These are phyloP conservation scores for Sebastes melanostomus DNA, from an alignment of 2,797 vertebrate species.

Conservation along the genomic window DNA sequence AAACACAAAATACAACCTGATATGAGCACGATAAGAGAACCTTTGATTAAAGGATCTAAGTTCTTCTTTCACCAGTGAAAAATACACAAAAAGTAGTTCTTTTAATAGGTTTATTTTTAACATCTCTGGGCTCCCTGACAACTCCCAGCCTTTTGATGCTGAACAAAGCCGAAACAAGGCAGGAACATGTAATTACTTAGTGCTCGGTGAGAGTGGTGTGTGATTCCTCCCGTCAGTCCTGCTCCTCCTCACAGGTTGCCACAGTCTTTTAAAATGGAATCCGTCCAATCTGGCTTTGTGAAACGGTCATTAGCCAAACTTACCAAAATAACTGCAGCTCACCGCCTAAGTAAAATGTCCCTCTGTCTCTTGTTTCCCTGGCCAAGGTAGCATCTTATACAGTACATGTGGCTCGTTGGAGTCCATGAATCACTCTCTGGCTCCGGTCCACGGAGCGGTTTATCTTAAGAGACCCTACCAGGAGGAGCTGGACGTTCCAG, in stretches of 20 bases:
- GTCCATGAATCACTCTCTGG: constrained; percentile 45
- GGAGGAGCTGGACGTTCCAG: constrained; percentile 3
- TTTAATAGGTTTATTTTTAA: not conserved
- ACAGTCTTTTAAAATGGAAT: constrained; percentile 19
- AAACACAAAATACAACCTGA: too few species aligned
- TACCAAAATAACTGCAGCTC: constrained; percentile 47
- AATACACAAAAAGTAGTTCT: not conserved
- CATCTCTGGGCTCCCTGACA: constrained; percentile 31
- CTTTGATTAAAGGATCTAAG: not conserved
- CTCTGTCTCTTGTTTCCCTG: constrained; percentile 6
- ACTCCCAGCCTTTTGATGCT: not conserved
- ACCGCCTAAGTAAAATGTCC: constrained; percentile 22
- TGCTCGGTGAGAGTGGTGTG: not conserved
- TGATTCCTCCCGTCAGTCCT: not conserved
- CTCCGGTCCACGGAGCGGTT: not conserved
- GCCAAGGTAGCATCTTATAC: constrained; percentile 14
- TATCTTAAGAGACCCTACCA: constrained; percentile 8
- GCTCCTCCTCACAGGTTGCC: not conserved
- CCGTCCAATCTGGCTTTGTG: constrained; percentile 37
- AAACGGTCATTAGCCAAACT: constrained; percentile 19
- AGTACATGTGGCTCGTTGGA: constrained; percentile 24
- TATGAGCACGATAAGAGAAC: too few species aligned
- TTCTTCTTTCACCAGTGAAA: not conserved
- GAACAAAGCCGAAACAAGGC: constrained; percentile 30
- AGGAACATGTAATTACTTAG: constrained; percentile 1